Evolutionary conservation across 2,888 invertebrate genomes (phyloP), one percentile per base, ranked within the genome.

Genomic region (Vanessa cardui): DNA sequence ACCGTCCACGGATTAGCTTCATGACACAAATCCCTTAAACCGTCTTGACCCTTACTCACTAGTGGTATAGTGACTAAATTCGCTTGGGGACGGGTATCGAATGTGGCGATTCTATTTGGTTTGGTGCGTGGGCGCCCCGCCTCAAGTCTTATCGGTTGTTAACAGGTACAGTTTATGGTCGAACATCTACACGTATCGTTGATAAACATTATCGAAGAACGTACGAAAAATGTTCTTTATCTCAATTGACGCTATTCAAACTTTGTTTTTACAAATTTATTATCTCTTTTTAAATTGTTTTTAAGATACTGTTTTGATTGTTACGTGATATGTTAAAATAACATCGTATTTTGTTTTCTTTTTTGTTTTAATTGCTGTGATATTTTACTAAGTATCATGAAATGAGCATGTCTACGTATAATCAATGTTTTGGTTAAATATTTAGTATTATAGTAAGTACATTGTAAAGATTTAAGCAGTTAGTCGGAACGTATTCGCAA

Each of bases 101-200:
- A 31, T 49, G 21, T 6, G 26, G 15, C 47, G 16, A 2, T 60
- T 47, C 26, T 21, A n/a, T 18, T 16, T 47, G n/a, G 39, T 26
- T 15, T 16, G n/a, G 6, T n/a, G 72, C 68, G 73, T 72, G 68
- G 68, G 71, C 64, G 70, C 59, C 62, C 39, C 58, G 59, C 58
- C 49, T 56, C 31, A 58, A 56, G 62, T 71, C 67, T 70, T 71
- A 72, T 72, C 72, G 68, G 64, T 65, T 69, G 73, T 54, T 56
- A 61, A 62, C 67, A 49, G 68, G 69, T 64, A 70, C 58, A 54
- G 61, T 71, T 63, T 69, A 66, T 60, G 65, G 68, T 56, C 62
- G 56, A 50, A 60, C 68, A 60, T 73, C 71, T 62, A 67, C 66
- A 68, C 67, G 66, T 66, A 54, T 56, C 18, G 56, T 33, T 50